Evolutionary conservation across 2,113 vertebrate genomes (phyloP).

Genomic region (Pollimyrus isidori): DNA sequence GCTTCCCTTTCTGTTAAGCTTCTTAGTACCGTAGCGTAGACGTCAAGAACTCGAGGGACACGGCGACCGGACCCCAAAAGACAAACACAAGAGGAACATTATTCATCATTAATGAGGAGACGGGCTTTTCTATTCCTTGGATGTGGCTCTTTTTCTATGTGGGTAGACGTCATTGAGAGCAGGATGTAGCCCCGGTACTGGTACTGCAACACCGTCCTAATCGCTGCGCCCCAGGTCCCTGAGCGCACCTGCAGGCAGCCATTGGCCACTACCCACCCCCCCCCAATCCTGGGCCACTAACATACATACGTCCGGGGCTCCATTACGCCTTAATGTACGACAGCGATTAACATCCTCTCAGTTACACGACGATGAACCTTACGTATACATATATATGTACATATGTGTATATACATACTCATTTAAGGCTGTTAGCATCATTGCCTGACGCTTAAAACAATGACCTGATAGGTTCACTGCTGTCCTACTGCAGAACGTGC

Average conservation of each 20-base stretch:
- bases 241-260: not conserved
- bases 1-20: not conserved
- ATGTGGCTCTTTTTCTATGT: not conserved
- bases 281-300: not conserved
- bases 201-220: not conserved
- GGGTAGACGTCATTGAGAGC: not conserved
- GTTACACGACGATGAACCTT: not conserved
- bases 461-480: not conserved
- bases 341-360: not conserved
- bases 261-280: not conserved
- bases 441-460: not conserved
- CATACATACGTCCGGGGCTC: not conserved
- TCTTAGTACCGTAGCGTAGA: not conserved
- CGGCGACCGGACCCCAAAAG: not conserved
- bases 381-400: conserved; percentile 5
- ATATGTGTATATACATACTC: conserved; percentile 16
- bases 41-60: not conserved
- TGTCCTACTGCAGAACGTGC: not conserved
- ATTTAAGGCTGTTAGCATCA: conserved; percentile 16
- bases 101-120: not conserved
- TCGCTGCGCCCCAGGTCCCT: not conserved
- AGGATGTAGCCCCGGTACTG: not conserved
- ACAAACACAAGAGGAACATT: not conserved
- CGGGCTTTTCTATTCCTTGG: not conserved
- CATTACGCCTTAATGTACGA: conserved; percentile 19